Evolutionary conservation across 2,797 vertebrate species (phyloP), one percentile per base, ranked within the genome.

Genomic region (Megalops cyprinoides): DNA sequence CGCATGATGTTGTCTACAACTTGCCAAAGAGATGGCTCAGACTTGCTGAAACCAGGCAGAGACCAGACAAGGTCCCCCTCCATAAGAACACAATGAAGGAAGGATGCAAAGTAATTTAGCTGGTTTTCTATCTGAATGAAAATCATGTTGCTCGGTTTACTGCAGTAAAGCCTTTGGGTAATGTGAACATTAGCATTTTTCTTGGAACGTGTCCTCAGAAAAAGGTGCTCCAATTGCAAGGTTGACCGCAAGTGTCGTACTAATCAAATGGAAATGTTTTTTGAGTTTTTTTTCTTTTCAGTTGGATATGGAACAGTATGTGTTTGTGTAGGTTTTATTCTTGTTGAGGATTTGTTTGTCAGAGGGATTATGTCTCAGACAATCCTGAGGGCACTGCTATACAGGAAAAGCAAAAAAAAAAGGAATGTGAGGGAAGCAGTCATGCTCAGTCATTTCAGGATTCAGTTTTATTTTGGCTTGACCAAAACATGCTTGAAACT

Each of bases 111-210:
- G 69, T 78, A 85, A 83, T 81, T 80, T 46, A 23, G 78, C 83
- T 80, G 80, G 82, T 84, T 85, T 88, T 86, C 84, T 88, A 87
- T 87, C 87, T 87, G 87, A 90, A 88, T 91, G 85, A 89, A 90
- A 88, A 91, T 91, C 85, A 90, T 83, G 81, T 74, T 74, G 58
- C 85, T 86, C 74, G 56, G 84, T 87, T 90, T 88, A 87, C 86
- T 89, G 86, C 88, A 82, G 82, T 82, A 82, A 84, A 80, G 82
- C 84, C 89, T 87, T 82, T 58, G 73, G 86, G 89, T 89, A 84
- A 87, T 84, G 81, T 53, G 74, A 84, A 89, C 82, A 84, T 88
- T 89, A 88, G 84, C 84, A 84, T 89, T 86, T 86, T 85, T 58
- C 84, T 84, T 87, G 84, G 79, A 83, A 80, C 81, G 81, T 79